A percentile compares a stretch with the other conserved stretches of the same genome.
Evolutionary conservation across 2,797 vertebrate species (phyloP).

Genomic region (Ataeniobius toweri): DNA sequence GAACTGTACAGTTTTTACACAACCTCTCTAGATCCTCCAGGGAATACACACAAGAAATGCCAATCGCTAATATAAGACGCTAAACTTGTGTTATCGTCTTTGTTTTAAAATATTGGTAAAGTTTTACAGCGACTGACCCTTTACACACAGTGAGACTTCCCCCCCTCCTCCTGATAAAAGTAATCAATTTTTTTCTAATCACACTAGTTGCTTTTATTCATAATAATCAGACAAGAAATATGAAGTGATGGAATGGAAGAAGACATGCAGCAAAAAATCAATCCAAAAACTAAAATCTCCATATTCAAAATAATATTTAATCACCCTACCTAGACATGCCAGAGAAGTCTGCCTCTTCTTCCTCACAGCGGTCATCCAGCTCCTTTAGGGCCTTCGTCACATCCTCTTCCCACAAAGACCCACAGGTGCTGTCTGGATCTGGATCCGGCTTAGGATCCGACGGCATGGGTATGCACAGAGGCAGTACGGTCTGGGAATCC

Average conservation of each 20-base stretch:
- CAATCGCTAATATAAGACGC: not conserved
- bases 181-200: not conserved
- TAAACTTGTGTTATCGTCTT: not conserved
- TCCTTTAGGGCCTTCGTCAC: slow-evolving; percentile 96
- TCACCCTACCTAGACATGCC: slow-evolving; percentile 89
- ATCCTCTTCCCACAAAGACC: slow-evolving; percentile 93
- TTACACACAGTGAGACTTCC: not conserved
- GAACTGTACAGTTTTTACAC: not conserved
- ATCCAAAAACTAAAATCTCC: not conserved
- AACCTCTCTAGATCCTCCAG: not conserved
- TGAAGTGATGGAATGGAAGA: not conserved
- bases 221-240: not conserved
- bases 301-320: not conserved
- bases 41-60: not conserved
- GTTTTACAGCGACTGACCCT: not conserved
- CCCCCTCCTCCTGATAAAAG: not conserved
- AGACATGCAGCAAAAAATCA: not conserved
- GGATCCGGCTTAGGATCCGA: slow-evolving; percentile 50
- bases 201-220: not conserved
- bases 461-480: slow-evolving; percentile 63
- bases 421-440: slow-evolving; percentile 85
- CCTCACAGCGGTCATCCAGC: slow-evolving; percentile 95
- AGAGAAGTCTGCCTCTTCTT: slow-evolving; percentile 95
- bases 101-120: not conserved
- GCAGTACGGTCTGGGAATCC: slow-evolving; percentile 66